Evolutionary conservation across 1,140 invertebrate genomes (phyloP).

Genomic region (Brachionus rubens): DNA sequence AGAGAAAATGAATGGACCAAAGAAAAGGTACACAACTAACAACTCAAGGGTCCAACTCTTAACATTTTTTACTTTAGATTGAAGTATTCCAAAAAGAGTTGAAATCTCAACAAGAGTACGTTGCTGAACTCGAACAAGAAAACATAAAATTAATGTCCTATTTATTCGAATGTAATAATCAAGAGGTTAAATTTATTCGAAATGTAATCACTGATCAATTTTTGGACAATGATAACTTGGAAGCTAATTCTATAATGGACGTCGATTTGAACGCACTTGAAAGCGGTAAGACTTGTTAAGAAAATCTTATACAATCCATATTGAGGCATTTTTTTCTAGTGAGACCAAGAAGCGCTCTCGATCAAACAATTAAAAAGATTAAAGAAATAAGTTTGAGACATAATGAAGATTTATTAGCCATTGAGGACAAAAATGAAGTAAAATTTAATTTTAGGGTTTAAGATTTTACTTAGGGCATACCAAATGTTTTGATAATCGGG

Average conservation of each 20-base stretch:
- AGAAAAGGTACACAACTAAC: too few species aligned
- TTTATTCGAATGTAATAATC: slow-evolving; percentile 43
- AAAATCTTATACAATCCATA: too few species aligned
- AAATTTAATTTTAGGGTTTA: too few species aligned
- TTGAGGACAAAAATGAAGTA: too few species aligned
- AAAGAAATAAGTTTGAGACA: slow-evolving; percentile 5
- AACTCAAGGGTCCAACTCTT: too few species aligned
- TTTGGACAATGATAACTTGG: slow-evolving; percentile 38
- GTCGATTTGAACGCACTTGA: slow-evolving; percentile 29
- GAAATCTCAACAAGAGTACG: not conserved
- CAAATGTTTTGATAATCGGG: too few species aligned
- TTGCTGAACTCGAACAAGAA: slow-evolving; percentile 4
- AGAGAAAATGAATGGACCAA: slow-evolving; percentile 26
- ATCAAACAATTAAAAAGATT: not conserved
- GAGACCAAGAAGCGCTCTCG: slow-evolving; percentile 27
- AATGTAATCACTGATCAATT: slow-evolving; percentile 7
- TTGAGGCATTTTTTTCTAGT: not conserved
- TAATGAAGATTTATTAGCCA: not conserved
- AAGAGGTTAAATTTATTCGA: slow-evolving; percentile 12
- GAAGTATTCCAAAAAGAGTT: slow-evolving; percentile 18
- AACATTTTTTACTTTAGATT: too few species aligned
- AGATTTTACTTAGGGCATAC: too few species aligned
- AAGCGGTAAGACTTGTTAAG: slow-evolving; percentile 9
- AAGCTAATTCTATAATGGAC: slow-evolving; percentile 14
- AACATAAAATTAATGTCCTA: slow-evolving; percentile 18